These are phyloP conservation scores for Noctua comes DNA, from an alignment of 2,888 invertebrate genomes.

Conservation along the genomic window DNA sequence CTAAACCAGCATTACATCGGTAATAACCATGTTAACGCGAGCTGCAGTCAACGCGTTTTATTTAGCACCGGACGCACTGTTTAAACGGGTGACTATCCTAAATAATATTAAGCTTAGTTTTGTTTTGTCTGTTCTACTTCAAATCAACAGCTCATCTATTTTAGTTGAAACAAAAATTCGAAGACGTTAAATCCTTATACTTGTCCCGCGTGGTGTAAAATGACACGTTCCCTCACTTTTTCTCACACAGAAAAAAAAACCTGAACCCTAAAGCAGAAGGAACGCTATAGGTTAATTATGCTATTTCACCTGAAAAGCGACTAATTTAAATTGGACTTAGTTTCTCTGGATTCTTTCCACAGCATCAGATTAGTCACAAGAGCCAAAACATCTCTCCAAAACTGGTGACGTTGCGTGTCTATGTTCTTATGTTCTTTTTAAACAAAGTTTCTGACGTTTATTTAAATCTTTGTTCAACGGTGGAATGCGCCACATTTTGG, in stretches of 20 bases:
- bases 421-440: not conserved
- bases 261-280: not conserved
- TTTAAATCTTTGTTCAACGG: not conserved
- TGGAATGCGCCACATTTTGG: not conserved
- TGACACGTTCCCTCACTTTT: not conserved
- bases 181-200: not conserved
- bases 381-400: not conserved
- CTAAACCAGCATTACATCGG: slow-evolving; percentile 47
- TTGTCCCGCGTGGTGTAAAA: not conserved
- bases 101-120: slow-evolving; percentile 1
- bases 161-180: not conserved
- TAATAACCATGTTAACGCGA: slow-evolving; percentile 44
- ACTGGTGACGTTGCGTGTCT: not conserved
- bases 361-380: not conserved
- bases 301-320: not conserved
- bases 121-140: not conserved
- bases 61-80: slow-evolving; percentile 13
- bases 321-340: not conserved
- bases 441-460: not conserved
- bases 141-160: not conserved
- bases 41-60: slow-evolving; percentile 34
- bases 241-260: not conserved
- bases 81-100: slow-evolving; percentile 2
- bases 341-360: not conserved
- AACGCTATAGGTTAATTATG: not conserved